Conservation (phyloP, 1,140 invertebrate genomes). For the Heliothis subflexa region DNA sequence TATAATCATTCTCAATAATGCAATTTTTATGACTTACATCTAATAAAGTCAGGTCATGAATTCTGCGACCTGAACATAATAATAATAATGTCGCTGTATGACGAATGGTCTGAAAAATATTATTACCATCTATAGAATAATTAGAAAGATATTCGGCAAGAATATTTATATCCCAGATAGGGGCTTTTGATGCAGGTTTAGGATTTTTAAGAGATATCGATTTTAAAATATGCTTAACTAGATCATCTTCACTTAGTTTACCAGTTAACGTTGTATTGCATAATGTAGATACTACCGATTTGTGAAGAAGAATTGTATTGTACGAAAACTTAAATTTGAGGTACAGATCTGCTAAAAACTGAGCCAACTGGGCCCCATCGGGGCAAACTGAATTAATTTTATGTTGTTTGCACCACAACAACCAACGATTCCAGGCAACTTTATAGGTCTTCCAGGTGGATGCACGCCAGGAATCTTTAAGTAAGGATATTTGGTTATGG, state of each 20-base stretch:
- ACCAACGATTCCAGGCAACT: conserved; percentile 43
- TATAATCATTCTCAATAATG: conserved; percentile 41
- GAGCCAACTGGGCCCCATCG: conserved; percentile 32
- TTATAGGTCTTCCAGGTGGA: conserved; percentile 56
- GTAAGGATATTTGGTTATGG: conserved; percentile 47
- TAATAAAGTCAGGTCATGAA: conserved; percentile 57
- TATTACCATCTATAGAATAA: conserved; percentile 15
- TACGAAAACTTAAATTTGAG: conserved; percentile 42
- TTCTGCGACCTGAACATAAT: conserved; percentile 8
- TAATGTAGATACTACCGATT: conserved; percentile 69
- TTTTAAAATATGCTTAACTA: conserved; percentile 54
- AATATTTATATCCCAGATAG: conserved; percentile 57
- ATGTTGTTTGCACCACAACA: conserved; percentile 36
- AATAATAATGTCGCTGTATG: conserved; percentile 13
- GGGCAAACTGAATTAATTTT: conserved; percentile 22
- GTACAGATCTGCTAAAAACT: conserved; percentile 49
- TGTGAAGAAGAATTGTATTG: conserved; percentile 51
- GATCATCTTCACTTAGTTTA: conserved; percentile 40
- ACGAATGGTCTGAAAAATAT: conserved; percentile 10
- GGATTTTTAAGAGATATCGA: conserved; percentile 50
- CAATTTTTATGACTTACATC: conserved; percentile 49
- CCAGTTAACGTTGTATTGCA: conserved; percentile 40
- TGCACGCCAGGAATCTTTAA: conserved; percentile 46
- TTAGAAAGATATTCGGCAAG: conserved; percentile 35
- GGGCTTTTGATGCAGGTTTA: conserved; percentile 42